These are phyloP conservation scores for Phaedon cochleariae DNA, from an alignment of 2,888 invertebrate species.

Conservation along the genomic window DNA sequence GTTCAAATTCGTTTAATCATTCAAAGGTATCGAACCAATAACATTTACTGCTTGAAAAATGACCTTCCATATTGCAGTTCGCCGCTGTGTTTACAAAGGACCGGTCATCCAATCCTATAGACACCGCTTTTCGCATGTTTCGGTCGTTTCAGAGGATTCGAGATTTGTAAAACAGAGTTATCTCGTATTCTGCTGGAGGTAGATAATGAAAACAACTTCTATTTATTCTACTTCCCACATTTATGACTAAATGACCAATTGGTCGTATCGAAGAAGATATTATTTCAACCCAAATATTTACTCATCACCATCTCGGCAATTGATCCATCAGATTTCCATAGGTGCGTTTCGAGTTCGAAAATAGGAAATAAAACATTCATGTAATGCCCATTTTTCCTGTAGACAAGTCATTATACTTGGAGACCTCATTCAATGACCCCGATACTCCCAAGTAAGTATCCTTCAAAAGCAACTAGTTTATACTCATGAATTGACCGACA, in stretches of 20 bases:
- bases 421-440: too few species aligned
- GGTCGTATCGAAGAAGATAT: neutral
- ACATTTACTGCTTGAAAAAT: constrained; percentile 26
- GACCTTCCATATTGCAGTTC: constrained; percentile 22
- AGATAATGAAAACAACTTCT: constrained; percentile 25
- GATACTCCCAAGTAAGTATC: too few species aligned
- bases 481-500: too few species aligned
- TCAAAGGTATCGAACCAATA: constrained; percentile 1
- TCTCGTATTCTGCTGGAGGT: constrained; percentile 21
- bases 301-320: too few species aligned
- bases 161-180: constrained; percentile 32
- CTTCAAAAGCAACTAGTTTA: too few species aligned
- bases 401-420: too few species aligned
- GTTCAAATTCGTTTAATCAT: too few species aligned
- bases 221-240: constrained; percentile 17
- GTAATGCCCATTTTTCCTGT: too few species aligned
- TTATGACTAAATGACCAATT: neutral
- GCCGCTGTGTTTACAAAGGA: constrained; percentile 52
- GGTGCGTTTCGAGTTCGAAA: too few species aligned
- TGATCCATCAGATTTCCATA: too few species aligned
- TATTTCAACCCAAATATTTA: too few species aligned
- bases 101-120: constrained; percentile 49
- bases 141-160: constrained; percentile 47
- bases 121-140: constrained; percentile 55
- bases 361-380: too few species aligned